These are phyloP conservation scores for Anguilla pacifica DNA, from an alignment of 2,797 vertebrate species.

Conservation along the genomic window DNA sequence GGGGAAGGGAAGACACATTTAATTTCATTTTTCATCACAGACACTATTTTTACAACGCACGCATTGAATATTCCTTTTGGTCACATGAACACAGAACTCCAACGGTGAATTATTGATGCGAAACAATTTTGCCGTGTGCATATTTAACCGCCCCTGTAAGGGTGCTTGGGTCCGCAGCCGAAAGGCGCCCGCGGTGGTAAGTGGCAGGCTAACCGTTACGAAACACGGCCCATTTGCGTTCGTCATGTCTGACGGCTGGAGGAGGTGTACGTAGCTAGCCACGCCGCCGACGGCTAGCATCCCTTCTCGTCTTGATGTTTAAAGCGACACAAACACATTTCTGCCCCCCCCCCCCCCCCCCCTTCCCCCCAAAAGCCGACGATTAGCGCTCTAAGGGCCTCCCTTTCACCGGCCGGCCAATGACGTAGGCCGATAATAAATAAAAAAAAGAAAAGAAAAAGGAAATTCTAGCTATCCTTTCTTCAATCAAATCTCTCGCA, in stretches of 20 bases:
- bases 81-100: constrained; percentile 12
- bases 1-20: neutral
- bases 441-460: constrained; percentile 27
- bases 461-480: constrained; percentile 44
- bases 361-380: constrained; percentile 19
- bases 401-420: constrained; percentile 30
- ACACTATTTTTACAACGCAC: constrained; percentile 29
- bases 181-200: neutral
- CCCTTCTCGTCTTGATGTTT: constrained; percentile 35
- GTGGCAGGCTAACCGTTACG: neutral
- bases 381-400: constrained; percentile 30
- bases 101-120: constrained; percentile 30
- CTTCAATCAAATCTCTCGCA: constrained; percentile 43
- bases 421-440: constrained; percentile 25
- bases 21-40: constrained; percentile 3
- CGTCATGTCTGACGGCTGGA: constrained; percentile 7
- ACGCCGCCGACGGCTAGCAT: constrained; percentile 26
- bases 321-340: constrained; percentile 29
- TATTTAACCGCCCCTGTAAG: constrained; percentile 26
- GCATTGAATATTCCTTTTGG: constrained; percentile 27
- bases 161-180: neutral
- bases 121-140: constrained; percentile 27
- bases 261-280: neutral
- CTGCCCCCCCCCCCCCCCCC: constrained; percentile 24
- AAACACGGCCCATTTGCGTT: constrained; percentile 22